Evolutionary conservation across 2,113 vertebrate species (phyloP).

Genomic region (Centropus bengalensis): DNA sequence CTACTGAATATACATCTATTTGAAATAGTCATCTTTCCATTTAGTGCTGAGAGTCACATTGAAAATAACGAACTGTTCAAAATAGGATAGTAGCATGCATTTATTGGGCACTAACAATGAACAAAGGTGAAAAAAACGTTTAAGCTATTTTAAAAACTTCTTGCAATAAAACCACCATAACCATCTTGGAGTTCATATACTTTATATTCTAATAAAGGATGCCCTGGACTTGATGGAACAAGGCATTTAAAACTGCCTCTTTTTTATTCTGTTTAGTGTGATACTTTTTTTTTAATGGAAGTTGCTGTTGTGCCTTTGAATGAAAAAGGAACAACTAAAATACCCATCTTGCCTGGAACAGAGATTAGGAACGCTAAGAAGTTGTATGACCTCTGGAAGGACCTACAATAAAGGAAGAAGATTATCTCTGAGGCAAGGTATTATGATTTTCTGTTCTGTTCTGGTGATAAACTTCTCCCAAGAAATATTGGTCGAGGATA

Average conservation of each 20-base stretch:
- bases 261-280: neutral
- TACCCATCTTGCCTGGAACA: neutral
- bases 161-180: neutral
- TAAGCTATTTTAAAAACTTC: neutral
- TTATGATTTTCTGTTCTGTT: slow-evolving; percentile 7
- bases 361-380: slow-evolving; percentile 4
- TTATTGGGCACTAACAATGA: neutral
- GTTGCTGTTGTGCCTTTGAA: neutral
- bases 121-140: neutral
- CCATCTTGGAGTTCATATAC: neutral
- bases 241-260: neutral
- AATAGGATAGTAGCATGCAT: neutral
- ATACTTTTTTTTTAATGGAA: neutral
- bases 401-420: neutral
- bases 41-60: neutral
- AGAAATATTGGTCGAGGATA: neutral
- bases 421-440: neutral
- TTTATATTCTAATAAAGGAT: neutral
- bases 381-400: neutral
- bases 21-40: neutral
- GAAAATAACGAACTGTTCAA: neutral
- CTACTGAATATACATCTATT: neutral
- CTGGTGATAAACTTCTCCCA: slow-evolving; percentile 1
- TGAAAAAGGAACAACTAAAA: neutral
- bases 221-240: neutral